These are phyloP conservation scores for Hartigia nigra DNA, from an alignment of 2,888 invertebrate species.

Conservation along the genomic window DNA sequence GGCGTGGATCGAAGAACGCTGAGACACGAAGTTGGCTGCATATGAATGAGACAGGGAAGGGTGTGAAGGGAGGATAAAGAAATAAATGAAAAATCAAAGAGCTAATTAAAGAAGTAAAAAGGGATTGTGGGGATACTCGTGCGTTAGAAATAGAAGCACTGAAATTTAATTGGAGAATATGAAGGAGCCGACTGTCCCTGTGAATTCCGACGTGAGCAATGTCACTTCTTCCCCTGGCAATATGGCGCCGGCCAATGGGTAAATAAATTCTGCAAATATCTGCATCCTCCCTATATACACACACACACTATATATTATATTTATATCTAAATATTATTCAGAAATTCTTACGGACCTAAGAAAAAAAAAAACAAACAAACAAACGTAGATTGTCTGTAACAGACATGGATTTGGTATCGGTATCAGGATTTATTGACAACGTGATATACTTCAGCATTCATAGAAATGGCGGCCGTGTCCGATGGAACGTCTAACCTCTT, in stretches of 20 bases:
- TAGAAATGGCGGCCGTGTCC: constrained; percentile 16
- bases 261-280: constrained; percentile 46
- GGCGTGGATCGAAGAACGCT: not conserved
- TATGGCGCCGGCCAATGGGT: constrained; percentile 52
- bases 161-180: constrained; percentile 31
- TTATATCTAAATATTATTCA: not conserved
- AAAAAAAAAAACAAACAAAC: too few relatives aligned
- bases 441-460: not conserved
- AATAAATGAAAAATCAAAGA: constrained; percentile 21
- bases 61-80: not conserved
- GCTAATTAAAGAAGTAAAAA: constrained; percentile 14
- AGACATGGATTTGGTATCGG: not conserved
- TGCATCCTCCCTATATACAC: constrained; percentile 29
- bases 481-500: constrained; percentile 1
- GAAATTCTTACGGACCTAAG: not conserved
- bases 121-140: not conserved
- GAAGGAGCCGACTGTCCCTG: constrained; percentile 49
- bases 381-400: not conserved
- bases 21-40: not conserved
- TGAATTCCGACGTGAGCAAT: constrained; percentile 42
- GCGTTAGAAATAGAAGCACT: not conserved
- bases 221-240: constrained; percentile 35
- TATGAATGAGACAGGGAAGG: not conserved
- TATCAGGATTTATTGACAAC: not conserved
- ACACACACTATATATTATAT: not conserved